These are phyloP conservation scores for Chromis chromis DNA, from an alignment of 2,797 vertebrate genomes.

Conservation along the genomic window DNA sequence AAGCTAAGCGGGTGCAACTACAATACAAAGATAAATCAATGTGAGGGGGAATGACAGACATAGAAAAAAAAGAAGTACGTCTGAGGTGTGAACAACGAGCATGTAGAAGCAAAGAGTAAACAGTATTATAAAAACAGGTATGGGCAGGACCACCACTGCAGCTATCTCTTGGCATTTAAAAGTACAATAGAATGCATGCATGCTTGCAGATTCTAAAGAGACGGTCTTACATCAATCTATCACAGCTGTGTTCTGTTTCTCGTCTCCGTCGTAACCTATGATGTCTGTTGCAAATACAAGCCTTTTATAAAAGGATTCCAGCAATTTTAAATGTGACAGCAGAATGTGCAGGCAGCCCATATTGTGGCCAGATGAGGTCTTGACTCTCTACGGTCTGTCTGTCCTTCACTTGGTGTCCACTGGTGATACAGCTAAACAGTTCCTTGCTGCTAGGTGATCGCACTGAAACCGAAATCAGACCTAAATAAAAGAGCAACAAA, in stretches of 20 bases:
- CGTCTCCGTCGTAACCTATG: conserved; percentile 52
- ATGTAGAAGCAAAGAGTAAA: conserved; percentile 44
- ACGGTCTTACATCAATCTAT: conserved; percentile 8
- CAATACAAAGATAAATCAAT: conserved; percentile 38
- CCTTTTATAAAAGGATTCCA: conserved; percentile 50
- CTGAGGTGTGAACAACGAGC: conserved; percentile 13
- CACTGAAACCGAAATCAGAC: conserved; percentile 24
- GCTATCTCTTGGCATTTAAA: conserved; percentile 17
- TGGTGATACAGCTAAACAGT: conserved; percentile 66
- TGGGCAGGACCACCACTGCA: conserved; percentile 16
- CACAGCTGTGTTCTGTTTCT: conserved; percentile 57
- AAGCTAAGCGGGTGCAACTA: conserved; percentile 33
- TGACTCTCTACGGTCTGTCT: conserved; percentile 41
- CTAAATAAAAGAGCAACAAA: conserved; percentile 29
- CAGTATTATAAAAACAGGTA: conserved; percentile 8
- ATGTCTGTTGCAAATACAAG: conserved; percentile 58
- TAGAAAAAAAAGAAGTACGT: not conserved
- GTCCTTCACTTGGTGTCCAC: conserved; percentile 58
- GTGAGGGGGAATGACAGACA: conserved; percentile 12
- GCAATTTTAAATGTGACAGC: conserved; percentile 50
- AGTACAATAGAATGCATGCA: conserved; percentile 8
- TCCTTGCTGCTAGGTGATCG: conserved; percentile 19
- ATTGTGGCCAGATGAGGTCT: conserved; percentile 76
- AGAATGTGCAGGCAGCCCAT: conserved; percentile 63
- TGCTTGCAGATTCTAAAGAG: conserved; percentile 15